Evolutionary conservation across 2,113 vertebrate species (phyloP), one percentile per base, ranked within the genome.

Genomic region (Micronycteris hirsuta): DNA sequence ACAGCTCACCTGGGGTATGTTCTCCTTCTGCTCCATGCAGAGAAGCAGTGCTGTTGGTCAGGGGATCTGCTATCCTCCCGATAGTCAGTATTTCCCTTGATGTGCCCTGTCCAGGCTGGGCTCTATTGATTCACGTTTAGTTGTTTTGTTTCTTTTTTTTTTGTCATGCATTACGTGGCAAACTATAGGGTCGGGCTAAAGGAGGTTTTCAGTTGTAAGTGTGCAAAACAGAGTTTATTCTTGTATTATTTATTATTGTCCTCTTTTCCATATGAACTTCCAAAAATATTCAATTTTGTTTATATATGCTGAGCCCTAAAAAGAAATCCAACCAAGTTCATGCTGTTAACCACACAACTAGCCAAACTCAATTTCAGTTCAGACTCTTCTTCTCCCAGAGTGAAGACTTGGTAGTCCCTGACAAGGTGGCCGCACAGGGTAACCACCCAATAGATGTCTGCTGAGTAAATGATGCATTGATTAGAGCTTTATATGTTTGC

Each of bases 1-100:
- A 1, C 0, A 17, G 26, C 6, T 38, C 33, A 13, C 4, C 8
- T 2, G 19, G n/a, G 5, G 1, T 6, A 0, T 38, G 26, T 19
- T 90, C 47, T 56, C 28, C n/a, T 49, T 68, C 31, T 70, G 12
- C 33, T 45, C 2, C 6, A 41, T 43, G 33, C 31, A 76, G 22
- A 65, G 12, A 3, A 58, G 4, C 17, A 2, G 0, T 31, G 47
- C 3, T 31, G 54, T n/a, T n/a, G 54, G 11, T 82, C 36, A 24
- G 14, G 33, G 61, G 2, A 47, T 26, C 43, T 22, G 3, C 61
- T 26, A 6, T 22, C 33, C 14, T 85, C 36, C 49, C 15, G 14
- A 90, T n/a, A 65, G 24, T 28, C 20, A 43, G 15, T 41, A 63
- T 61, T 65, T 31, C 47, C 31, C n/a, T 71, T 68, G 54, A 47